Percentiles rank a stretch among this genome's conserved stretches.
These are phyloP conservation scores for Scaptomyza hsui DNA, from an alignment of 1,140 invertebrate genomes.

Conservation along the genomic window DNA sequence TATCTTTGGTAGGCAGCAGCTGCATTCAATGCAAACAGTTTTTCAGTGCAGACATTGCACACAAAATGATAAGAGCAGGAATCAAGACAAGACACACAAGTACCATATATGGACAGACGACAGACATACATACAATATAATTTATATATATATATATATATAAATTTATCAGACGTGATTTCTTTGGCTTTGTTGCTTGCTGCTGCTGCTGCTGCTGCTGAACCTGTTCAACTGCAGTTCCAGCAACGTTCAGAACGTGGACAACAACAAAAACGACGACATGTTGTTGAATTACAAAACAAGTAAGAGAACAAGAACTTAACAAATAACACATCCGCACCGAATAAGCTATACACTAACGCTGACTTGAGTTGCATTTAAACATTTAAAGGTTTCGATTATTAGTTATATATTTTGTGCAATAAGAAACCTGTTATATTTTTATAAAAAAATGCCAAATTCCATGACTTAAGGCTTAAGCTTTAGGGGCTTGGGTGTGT, in stretches of 20 bases:
- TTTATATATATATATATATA: constrained; percentile 24
- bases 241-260: constrained; percentile 46
- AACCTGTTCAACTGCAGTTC: constrained; percentile 71
- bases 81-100: constrained; percentile 39
- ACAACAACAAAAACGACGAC: constrained; percentile 64
- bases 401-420: too few species aligned
- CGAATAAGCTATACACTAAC: constrained; percentile 35
- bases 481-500: constrained; percentile 1
- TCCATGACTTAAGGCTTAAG: neutral
- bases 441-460: neutral
- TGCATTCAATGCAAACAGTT: constrained; percentile 35
- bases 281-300: constrained; percentile 78
- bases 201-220: constrained; percentile 42
- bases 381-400: too few species aligned
- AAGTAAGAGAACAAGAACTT: constrained; percentile 44
- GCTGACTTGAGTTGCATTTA: neutral
- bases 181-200: constrained; percentile 62
- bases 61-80: constrained; percentile 70
- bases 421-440: too few species aligned
- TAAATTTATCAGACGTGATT: constrained; percentile 77
- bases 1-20: too few species aligned
- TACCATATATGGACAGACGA: constrained; percentile 11
- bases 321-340: constrained; percentile 28
- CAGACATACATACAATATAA: constrained; percentile 23
- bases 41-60: constrained; percentile 43